phyloP scores from a whole-genome alignment of 1,140 invertebrate species.

The Rhopalosiphum padi region DNA sequence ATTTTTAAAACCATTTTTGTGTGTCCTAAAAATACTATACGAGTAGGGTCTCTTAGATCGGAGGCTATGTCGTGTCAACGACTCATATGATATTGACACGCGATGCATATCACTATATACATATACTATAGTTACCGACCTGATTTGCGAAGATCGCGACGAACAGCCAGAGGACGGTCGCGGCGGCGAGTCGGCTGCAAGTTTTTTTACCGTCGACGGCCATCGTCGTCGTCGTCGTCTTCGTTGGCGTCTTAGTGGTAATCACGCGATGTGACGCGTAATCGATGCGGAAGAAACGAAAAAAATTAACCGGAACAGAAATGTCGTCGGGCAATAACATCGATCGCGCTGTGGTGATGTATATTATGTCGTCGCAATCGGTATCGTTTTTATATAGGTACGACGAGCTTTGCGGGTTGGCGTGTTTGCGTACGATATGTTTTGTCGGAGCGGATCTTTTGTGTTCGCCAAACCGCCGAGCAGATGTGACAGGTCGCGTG shows the following conservation, averaged over 20 bases:
- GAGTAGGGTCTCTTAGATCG: too few relatives aligned
- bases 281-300: not conserved
- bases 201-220: conserved; percentile 11
- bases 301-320: not conserved
- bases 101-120: too few relatives aligned
- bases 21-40: too few relatives aligned
- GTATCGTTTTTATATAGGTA: not conserved
- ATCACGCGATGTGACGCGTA: too few relatives aligned
- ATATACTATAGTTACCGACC: not conserved
- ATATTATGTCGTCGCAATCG: not conserved
- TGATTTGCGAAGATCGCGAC: not conserved
- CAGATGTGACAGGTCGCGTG: not conserved
- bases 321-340: not conserved
- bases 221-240: not conserved
- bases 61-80: too few relatives aligned
- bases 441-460: not conserved
- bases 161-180: conserved; percentile 7
- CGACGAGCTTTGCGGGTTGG: not conserved
- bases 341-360: not conserved
- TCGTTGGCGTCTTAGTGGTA: too few relatives aligned
- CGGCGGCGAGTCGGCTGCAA: not conserved
- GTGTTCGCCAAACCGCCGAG: not conserved
- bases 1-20: too few relatives aligned
- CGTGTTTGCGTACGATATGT: not conserved
- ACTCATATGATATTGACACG: too few relatives aligned